Conservation (phyloP, 2,888 invertebrate genomes). For the Pelosia muscerda region DNA sequence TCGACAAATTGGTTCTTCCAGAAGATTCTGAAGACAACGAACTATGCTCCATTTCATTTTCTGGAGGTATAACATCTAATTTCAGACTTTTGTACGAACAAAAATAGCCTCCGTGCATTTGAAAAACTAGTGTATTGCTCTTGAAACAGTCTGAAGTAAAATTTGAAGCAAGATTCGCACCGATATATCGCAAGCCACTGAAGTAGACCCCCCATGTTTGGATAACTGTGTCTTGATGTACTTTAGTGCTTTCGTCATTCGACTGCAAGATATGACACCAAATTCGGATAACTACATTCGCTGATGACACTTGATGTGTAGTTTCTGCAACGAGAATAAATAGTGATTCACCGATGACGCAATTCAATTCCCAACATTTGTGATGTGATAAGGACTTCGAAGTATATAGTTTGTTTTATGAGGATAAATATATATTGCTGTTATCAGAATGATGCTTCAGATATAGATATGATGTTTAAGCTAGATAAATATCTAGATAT, state of each 20-base stretch:
- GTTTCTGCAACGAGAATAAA: slow-evolving; percentile 69
- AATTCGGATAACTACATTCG: slow-evolving; percentile 80
- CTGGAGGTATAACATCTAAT: slow-evolving; percentile 81
- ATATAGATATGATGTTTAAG: background rate
- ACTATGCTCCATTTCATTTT: slow-evolving; percentile 77
- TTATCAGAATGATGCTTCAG: slow-evolving; percentile 1
- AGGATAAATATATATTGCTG: slow-evolving; percentile 1
- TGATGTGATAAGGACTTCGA: slow-evolving; percentile 16
- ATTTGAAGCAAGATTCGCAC: slow-evolving; percentile 89
- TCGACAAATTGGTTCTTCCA: slow-evolving; percentile 71
- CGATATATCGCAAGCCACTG: slow-evolving; percentile 92
- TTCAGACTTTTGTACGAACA: slow-evolving; percentile 87
- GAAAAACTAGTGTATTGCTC: slow-evolving; percentile 93
- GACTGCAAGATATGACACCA: slow-evolving; percentile 77
- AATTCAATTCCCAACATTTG: slow-evolving; percentile 22
- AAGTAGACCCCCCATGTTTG: slow-evolving; percentile 95
- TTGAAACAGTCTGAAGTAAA: slow-evolving; percentile 90
- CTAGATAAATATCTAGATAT: background rate
- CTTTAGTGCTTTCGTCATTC: slow-evolving; percentile 51
- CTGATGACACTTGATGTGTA: slow-evolving; percentile 80
- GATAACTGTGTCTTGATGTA: slow-evolving; percentile 86
- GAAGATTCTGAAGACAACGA: slow-evolving; percentile 80
- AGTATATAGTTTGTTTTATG: slow-evolving; percentile 3
- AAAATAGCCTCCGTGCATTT: slow-evolving; percentile 95
- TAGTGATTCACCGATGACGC: slow-evolving; percentile 43